Base-by-base conservation (phyloP, 2,888 invertebrate genomes). In the Lysandra bellargus region DNA sequence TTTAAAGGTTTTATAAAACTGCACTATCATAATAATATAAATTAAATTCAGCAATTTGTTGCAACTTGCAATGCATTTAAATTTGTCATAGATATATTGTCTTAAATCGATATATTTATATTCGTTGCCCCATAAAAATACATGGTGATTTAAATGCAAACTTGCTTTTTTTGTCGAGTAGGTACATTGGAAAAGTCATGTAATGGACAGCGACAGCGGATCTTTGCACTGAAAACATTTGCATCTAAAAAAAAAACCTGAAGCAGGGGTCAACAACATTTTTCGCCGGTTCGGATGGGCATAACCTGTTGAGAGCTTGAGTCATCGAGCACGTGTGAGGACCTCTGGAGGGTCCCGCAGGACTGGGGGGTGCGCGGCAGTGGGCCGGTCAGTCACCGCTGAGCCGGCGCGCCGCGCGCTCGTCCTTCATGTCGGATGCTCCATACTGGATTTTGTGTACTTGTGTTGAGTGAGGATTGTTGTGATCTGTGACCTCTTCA, bases 301-400 rank as follows among this genome's bases (percentile, higher is more conserved):
- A 84, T 86, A 87, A 86, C 85, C 85, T 84, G 84, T 85, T 85
- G 85, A 85, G 85, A 85, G 83, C 82, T 83, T 84, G 84, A 84
- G 80, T 85, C 84, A 84, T 81, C 80, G 81, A 84, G 85, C 84
- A 87, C 85, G 86, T 85, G 86, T 87, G 88, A 85, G 89, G 85
- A 87, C 85, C 84, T 92, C 88, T 90, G 91, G 89, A 92, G 91
- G 93, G 92, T 93, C 94, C 94, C 92, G 89, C 86, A 91, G 93
- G 92, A 85, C 89, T 84, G 89, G 92, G 85, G 92, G 93, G 92
- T 90, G 88, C 85, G 93, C 93, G 93, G 91, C 92, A 94, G 86
- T 94, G 91, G 87, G 94, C 88, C 94, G 94, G 94, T 93, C 94
- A 94, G 94, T 94, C 93, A 94, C 94, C 94, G 94, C 91, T 93